Evolutionary conservation across 2,797 vertebrate genomes (phyloP).

Genomic region (Acanthiza pusilla): DNA sequence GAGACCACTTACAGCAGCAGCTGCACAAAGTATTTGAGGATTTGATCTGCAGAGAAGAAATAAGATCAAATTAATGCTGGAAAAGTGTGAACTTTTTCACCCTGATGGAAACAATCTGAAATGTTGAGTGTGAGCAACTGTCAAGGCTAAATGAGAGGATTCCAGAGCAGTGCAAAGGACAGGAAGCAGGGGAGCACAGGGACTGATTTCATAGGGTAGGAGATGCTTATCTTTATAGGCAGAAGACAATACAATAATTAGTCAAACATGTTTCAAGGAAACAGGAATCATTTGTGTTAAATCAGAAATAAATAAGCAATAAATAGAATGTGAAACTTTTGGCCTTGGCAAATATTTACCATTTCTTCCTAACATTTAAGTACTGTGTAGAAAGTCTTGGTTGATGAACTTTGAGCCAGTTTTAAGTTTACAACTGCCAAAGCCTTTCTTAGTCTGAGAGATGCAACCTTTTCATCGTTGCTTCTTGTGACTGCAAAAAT

Average conservation of each 20-base stretch:
- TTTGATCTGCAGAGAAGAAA: background rate
- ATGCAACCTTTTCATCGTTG: background rate
- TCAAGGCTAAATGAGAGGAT: background rate
- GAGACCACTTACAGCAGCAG: background rate
- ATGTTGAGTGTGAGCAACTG: background rate
- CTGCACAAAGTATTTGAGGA: background rate
- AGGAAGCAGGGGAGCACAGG: background rate
- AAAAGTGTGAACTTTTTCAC: background rate
- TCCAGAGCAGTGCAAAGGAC: background rate
- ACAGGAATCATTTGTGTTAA: background rate
- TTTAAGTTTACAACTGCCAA: background rate
- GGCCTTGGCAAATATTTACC: background rate
- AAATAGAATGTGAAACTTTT: background rate
- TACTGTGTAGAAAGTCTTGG: background rate
- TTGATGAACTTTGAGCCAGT: background rate
- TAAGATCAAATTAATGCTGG: background rate
- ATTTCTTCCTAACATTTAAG: background rate
- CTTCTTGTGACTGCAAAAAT: background rate
- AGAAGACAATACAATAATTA: background rate
- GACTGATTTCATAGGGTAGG: background rate
- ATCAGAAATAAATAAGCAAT: background rate
- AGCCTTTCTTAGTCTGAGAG: background rate
- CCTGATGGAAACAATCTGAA: background rate
- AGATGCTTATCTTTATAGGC: background rate
- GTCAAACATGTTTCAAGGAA: slow-evolving; percentile 3